A percentile compares a stretch with the other conserved stretches of the same genome.
Conservation (phyloP, 1,140 invertebrate species). For the Chrysomallon squamiferum region DNA sequence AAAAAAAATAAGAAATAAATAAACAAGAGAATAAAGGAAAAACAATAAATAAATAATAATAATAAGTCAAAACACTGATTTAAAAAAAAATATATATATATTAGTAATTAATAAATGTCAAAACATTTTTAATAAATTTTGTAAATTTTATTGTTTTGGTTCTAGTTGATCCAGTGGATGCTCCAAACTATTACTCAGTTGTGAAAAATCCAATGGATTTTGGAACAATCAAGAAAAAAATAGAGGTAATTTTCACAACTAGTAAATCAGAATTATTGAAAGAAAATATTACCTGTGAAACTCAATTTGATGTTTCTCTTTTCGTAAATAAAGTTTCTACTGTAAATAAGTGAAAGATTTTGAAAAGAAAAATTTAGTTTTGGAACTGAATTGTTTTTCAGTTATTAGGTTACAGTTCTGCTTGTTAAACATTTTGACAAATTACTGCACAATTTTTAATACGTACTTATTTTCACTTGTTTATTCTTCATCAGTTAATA, state of each 20-base stretch:
- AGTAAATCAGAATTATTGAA: neutral
- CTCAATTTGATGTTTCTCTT: neutral
- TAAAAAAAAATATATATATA: too few relatives aligned
- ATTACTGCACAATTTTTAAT: too few relatives aligned
- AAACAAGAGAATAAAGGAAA: too few relatives aligned
- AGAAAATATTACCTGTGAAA: neutral
- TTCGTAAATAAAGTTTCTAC: neutral
- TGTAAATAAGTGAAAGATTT: neutral
- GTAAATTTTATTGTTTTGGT: conserved; percentile 15
- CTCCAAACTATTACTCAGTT: conserved; percentile 59
- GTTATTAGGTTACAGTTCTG: too few relatives aligned
- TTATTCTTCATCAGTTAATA: too few relatives aligned
- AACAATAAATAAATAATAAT: too few relatives aligned
- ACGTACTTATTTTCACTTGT: too few relatives aligned
- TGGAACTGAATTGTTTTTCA: neutral
- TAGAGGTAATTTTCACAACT: conserved; percentile 44
- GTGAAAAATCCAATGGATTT: conserved; percentile 62
- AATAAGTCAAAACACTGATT: too few relatives aligned
- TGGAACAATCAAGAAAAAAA: conserved; percentile 57
- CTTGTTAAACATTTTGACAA: too few relatives aligned
- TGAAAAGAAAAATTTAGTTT: neutral
- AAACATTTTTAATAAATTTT: too few relatives aligned
- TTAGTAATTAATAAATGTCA: too few relatives aligned
- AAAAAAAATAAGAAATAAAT: too few relatives aligned
- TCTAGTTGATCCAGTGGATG: conserved; percentile 59